Base-by-base conservation (phyloP, 2,113 vertebrate genomes). In the Cnemophilus loriae region DNA sequence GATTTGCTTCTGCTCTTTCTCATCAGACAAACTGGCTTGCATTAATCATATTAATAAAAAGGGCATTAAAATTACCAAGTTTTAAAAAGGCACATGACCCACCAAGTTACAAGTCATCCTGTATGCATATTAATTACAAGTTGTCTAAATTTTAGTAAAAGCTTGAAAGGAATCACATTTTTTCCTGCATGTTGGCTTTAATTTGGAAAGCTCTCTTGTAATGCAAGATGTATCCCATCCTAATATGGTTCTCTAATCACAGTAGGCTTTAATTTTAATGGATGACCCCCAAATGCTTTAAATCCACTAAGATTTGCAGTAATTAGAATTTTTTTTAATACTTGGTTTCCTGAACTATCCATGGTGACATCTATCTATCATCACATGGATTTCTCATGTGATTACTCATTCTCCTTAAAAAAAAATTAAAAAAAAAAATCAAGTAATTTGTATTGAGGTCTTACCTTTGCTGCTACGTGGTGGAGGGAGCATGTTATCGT, bases 11-110 rank as follows among this genome's bases (percentile, higher is more conserved):
- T 94, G 20, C 89, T 93, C 49, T 70, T 97, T 95, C 82, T 57
- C 26, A 70, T 79, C 64, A 96, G 61, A 64, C 83, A 85, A 50
- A 95, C 42, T 82, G 76, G 32, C 88, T 96, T 92, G 73, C 83
- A 96, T 97, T 97, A 96, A 97, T 97, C 79, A 93, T 89, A 92
- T 93, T 97, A 97, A 97, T 97, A 97, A 97, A 92, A 96, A 95
- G 94, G 81, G 68, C 74, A 97, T 97, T 97, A 95, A 97, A 98
- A 95, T 92, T 87, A 76, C 70, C 44, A 82, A 74, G 52, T 87
- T 96, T 96, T 94, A 52, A 92, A 57, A 90, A 96, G 57, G n/a
- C 67, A 88, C 50, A 53, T 95, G 87, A 80, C 95, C 96, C 22
- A 55, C 87, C 75, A 81, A 67, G 91, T 77, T 94, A 77, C 68